A percentile compares a stretch with the other conserved stretches of the same genome.
phyloP scores from a whole-genome alignment of 1,140 invertebrate genomes.

The Euwallacea similis region DNA sequence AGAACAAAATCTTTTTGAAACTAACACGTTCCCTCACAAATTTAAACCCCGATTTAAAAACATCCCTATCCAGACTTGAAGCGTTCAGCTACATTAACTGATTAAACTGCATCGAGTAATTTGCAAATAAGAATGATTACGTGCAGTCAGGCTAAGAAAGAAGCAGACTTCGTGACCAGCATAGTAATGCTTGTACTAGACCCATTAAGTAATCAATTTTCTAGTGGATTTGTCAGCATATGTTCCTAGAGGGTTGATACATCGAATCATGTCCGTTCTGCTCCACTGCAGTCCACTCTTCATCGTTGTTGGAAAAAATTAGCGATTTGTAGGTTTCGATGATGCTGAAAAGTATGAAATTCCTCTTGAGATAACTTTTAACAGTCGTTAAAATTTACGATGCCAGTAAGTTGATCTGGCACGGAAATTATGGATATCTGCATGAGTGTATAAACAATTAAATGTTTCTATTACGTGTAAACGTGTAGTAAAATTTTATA shows the following conservation, averaged over 20 bases:
- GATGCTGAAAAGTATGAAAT: conserved; percentile 2
- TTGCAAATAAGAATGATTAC: conserved; percentile 36
- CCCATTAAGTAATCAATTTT: conserved; percentile 37
- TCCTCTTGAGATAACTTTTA: conserved; percentile 19
- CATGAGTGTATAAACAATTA: conserved; percentile 24
- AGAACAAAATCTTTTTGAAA: too few species aligned
- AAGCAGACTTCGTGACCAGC: conserved; percentile 29
- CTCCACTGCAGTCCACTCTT: neutral
- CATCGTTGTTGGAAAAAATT: too few species aligned
- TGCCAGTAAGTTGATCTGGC: conserved; percentile 23
- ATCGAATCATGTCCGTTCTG: conserved; percentile 4
- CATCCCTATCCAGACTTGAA: neutral
- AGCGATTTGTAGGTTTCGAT: neutral
- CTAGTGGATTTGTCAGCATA: conserved; percentile 31
- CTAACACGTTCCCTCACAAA: too few species aligned
- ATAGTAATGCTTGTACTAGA: conserved; percentile 27
- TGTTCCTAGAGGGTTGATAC: conserved; percentile 20
- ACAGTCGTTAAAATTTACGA: conserved; percentile 14
- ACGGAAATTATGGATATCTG: conserved; percentile 13
- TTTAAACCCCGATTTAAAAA: neutral
- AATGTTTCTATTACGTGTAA: conserved; percentile 34
- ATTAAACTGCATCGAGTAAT: conserved; percentile 36
- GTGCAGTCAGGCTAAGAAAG: conserved; percentile 24
- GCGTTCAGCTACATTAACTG: conserved; percentile 30
- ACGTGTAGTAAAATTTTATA: conserved; percentile 26